A percentile compares a stretch with the other conserved stretches of the same genome.
Evolutionary conservation across 2,113 vertebrate genomes (phyloP).

Genomic region (Cyanoramphus novaezelandiae): DNA sequence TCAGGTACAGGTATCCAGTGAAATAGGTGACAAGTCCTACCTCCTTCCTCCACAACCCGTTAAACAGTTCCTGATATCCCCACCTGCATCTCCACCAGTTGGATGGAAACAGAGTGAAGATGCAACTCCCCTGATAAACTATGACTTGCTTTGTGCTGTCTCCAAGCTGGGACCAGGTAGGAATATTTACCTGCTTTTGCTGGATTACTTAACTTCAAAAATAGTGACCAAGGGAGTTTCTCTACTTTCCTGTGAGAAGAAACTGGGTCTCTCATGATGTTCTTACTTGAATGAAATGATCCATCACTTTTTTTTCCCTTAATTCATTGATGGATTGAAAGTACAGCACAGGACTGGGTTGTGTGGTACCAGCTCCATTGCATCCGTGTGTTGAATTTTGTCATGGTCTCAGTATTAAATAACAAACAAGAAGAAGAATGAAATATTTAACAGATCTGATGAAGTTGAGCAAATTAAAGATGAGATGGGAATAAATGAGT

Average conservation of each 20-base stretch:
- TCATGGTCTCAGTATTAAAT: background rate
- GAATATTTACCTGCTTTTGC: background rate
- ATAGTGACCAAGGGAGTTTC: background rate
- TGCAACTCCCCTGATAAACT: conserved; percentile 91
- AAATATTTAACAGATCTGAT: background rate
- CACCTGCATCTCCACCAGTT: conserved; percentile 91
- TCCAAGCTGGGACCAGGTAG: conserved; percentile 95
- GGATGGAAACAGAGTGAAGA: conserved; percentile 97
- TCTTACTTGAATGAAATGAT: background rate
- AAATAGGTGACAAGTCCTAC: conserved; percentile 88
- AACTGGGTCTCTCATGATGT: background rate
- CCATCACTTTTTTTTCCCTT: background rate
- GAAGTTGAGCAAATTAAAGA: background rate
- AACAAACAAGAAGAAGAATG: background rate
- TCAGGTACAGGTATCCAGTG: conserved; percentile 85
- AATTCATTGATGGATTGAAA: background rate
- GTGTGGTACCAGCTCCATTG: background rate
- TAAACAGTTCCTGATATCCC: conserved; percentile 97
- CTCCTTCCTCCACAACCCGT: conserved; percentile 90
- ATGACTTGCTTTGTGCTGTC: conserved; percentile 94
- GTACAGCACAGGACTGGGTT: background rate
- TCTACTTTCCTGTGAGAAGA: background rate
- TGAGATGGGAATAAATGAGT: background rate
- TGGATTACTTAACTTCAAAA: background rate
- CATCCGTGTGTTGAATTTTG: background rate